These are phyloP conservation scores for Caenorhabditis elegans DNA, from an alignment of 1,140 invertebrate species.

Conservation along the genomic window WBcel235 BX284604.4:11309001-11309500, in stretches of 20 bases:
- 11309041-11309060: no score
- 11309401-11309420: neutral
- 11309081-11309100: no score
- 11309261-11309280: neutral
- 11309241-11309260: neutral
- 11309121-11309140: no score
- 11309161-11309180: neutral
- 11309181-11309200: slow-evolving; percentile 16
- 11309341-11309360: neutral
- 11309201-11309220: neutral
- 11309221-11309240: slow-evolving; percentile 30
- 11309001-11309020: no score
- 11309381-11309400: neutral
- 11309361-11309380: neutral
- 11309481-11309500: neutral
- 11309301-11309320: neutral
- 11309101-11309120: no score
- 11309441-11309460: slow-evolving; percentile 32
- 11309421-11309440: slow-evolving; percentile 8
- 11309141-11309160: no score
- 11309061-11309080: no score
- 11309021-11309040: no score
- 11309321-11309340: neutral
- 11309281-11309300: neutral
- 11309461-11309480: no score